phyloP scores from a whole-genome alignment of 2,113 vertebrate species.

The Phylloscopus trochiloides region DNA sequence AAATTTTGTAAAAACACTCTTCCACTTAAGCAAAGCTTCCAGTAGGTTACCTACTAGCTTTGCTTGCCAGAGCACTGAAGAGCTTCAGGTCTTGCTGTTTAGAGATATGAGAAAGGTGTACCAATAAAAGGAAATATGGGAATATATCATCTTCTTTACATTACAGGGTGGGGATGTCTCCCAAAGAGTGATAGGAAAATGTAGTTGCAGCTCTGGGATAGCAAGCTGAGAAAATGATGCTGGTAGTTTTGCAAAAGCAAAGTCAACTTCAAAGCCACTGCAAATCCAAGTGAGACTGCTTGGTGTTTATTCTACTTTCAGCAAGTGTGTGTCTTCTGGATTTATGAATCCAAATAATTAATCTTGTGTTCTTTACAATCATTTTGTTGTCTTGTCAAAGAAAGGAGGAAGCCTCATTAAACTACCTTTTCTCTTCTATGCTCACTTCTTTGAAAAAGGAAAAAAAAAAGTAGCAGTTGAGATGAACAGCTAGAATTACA shows the following conservation, averaged over 20 bases:
- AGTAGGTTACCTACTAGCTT: not conserved
- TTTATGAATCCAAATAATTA: not conserved
- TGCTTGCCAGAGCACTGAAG: not conserved
- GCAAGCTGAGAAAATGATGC: not conserved
- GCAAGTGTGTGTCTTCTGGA: not conserved
- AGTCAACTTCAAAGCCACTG: not conserved
- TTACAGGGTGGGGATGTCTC: not conserved
- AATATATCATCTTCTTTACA: not conserved
- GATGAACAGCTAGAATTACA: constrained; percentile 3
- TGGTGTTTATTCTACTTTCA: not conserved
- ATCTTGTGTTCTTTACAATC: not conserved
- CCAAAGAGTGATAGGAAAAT: not conserved
- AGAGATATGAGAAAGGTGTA: not conserved
- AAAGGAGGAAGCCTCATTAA: not conserved
- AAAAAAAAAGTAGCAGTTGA: not conserved
- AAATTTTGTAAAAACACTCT: not conserved
- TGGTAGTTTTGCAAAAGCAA: not conserved
- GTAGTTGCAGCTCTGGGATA: not conserved
- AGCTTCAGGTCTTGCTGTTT: not conserved
- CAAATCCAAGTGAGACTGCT: not conserved
- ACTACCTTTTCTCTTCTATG: not conserved
- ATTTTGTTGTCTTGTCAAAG: not conserved
- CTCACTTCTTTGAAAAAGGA: not conserved
- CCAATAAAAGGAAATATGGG: not conserved
- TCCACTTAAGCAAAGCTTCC: not conserved